Base-by-base conservation (phyloP, 2,113 vertebrate species). In the Varanus komodoensis region DNA sequence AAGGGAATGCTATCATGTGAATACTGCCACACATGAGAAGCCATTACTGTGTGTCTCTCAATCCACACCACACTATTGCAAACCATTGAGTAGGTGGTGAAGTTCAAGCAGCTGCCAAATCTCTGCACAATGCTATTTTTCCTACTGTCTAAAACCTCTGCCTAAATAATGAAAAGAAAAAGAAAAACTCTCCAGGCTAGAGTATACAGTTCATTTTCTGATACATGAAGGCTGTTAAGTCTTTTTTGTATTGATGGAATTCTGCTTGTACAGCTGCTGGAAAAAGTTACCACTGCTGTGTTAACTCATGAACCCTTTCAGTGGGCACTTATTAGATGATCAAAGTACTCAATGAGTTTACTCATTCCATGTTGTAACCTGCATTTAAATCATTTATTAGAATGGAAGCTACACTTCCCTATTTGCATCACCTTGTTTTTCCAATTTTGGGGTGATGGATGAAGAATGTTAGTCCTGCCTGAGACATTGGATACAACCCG, bases 31-130 rank as follows among this genome's bases (percentile, higher is more conserved):
- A 17, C 21, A 50, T 81, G 64, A 64, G 77, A 88, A 81, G 64
- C 48, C 64, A 27, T 88, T 69, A 69, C 38, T 80, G 73, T 27
- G 11, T 69, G 64, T 81, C 32, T 12, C 7, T 50, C 6, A 27
- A n/a, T 88, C 77, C 48, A 80, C 32, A 50, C 44, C 50, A 80
- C 23, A 15, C 6, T 52, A 50, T 6, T 0, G 8, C 44, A 69
- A 81, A 15, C 21, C 64, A 71, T 27, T 88, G 48, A 12, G 32
- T 27, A 52, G 19, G 44, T 80, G 21, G 21, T 57, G 32, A 48
- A 88, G 69, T 88, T 81, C 87, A 71, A 88, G 48, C 48, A 88
- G 77, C 64, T 34, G 44, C 67, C 21, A 80, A 19, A 52, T 38
- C 21, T 80, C 6, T 81, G 48, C 77, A 78, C 11, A 44, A 87